These are phyloP conservation scores for Tapirus indicus DNA, from an alignment of 2,797 vertebrate species.

Conservation along the genomic window DNA sequence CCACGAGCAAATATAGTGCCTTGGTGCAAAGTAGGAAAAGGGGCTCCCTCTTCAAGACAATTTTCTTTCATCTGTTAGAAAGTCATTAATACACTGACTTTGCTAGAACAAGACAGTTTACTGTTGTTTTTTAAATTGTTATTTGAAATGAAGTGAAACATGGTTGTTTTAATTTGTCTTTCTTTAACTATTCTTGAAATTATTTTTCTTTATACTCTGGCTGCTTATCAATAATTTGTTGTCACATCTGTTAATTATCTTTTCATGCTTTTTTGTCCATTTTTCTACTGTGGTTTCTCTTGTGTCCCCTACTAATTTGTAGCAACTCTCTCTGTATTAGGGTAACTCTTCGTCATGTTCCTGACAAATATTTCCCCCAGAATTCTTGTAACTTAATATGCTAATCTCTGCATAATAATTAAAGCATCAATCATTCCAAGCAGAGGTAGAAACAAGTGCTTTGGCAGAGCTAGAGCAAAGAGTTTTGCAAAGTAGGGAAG, in stretches of 20 bases:
- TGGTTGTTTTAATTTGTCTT: not conserved
- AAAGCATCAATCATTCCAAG: conserved; percentile 11
- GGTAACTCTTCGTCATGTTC: not conserved
- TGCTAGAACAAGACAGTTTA: not conserved
- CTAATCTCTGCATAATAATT: conserved; percentile 11
- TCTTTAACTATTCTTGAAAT: not conserved
- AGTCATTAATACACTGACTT: not conserved
- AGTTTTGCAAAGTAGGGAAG: not conserved
- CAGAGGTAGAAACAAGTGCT: not conserved
- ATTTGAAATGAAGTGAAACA: conserved; percentile 37
- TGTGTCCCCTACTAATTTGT: not conserved
- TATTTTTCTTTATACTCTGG: not conserved
- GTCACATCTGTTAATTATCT: conserved; percentile 20
- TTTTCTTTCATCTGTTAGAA: conserved; percentile 4
- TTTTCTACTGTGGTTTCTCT: not conserved
- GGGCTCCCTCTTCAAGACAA: not conserved
- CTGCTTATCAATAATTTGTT: conserved; percentile 29
- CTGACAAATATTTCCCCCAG: conserved; percentile 34
- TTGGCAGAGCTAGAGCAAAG: not conserved
- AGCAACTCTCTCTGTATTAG: not conserved
- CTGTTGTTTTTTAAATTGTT: not conserved
- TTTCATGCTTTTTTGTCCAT: not conserved
- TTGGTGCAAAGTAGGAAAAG: not conserved
- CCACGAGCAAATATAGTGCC: not conserved
- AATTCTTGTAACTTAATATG: not conserved